These are phyloP conservation scores for Desoria tigrina DNA, from an alignment of 2,888 invertebrate species.

Conservation along the genomic window DNA sequence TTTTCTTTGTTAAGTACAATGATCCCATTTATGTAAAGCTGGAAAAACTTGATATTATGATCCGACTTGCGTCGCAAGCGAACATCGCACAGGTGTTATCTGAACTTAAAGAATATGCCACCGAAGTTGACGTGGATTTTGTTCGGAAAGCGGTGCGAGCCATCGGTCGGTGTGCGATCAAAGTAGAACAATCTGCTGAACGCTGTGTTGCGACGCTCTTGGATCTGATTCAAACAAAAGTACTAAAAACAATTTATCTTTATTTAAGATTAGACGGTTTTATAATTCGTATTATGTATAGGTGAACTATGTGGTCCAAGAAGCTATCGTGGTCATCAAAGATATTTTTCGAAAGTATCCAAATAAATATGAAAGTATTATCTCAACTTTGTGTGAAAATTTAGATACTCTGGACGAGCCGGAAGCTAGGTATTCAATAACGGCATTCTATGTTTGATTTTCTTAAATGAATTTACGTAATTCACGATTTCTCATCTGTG, in stretches of 20 bases:
- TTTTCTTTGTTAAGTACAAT: slow-evolving; percentile 99
- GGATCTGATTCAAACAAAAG: slow-evolving; percentile 98
- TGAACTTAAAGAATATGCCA: slow-evolving; percentile 96
- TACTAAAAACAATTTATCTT: slow-evolving; percentile 54
- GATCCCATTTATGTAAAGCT: slow-evolving; percentile 99
- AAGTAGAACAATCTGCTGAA: slow-evolving; percentile 96
- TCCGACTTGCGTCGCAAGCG: slow-evolving; percentile 92
- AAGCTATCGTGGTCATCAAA: slow-evolving; percentile 99
- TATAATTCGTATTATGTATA: slow-evolving; percentile 48
- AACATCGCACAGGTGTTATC: slow-evolving; percentile 98
- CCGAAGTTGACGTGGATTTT: slow-evolving; percentile 99
- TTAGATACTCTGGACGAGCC: slow-evolving; percentile 98
- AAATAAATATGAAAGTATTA: slow-evolving; percentile 99
- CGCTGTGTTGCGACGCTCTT: slow-evolving; percentile 95
- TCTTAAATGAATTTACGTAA: background rate
- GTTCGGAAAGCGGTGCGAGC: slow-evolving; percentile 98
- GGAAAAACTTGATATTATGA: slow-evolving; percentile 99
- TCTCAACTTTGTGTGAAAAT: slow-evolving; percentile 98
- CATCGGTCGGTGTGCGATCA: slow-evolving; percentile 97
- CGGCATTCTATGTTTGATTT: background rate
- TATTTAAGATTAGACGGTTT: background rate
- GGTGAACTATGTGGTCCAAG: slow-evolving; percentile 98
- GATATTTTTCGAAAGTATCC: slow-evolving; percentile 97
- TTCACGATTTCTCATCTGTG: background rate
- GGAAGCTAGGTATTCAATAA: slow-evolving; percentile 72